Conservation (phyloP, 2,113 vertebrate genomes). For the Oenanthe oenanthe region DNA sequence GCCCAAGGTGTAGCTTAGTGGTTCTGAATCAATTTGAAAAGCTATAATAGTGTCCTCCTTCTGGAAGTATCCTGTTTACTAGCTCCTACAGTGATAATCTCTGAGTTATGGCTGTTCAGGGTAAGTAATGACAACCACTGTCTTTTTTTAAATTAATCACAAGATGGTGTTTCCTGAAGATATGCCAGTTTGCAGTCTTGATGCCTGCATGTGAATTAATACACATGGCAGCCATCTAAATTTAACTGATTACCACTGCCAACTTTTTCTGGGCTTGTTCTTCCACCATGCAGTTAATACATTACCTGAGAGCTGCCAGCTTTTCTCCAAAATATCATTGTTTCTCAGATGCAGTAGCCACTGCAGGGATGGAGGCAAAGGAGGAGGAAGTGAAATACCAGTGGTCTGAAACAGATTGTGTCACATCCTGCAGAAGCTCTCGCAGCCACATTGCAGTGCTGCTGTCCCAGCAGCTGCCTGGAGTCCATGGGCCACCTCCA, state of each 20-base stretch:
- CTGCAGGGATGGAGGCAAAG: not conserved
- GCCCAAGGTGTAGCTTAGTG: not conserved
- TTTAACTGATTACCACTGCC: not conserved
- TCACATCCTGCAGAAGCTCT: not conserved
- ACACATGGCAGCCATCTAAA: not conserved
- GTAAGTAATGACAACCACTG: not conserved
- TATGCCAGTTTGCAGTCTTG: not conserved
- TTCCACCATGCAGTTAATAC: not conserved
- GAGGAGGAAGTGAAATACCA: not conserved
- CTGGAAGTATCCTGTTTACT: slow-evolving; percentile 22
- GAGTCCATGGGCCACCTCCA: not conserved
- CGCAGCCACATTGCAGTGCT: not conserved
- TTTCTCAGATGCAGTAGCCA: not conserved
- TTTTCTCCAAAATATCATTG: not conserved
- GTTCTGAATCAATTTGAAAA: slow-evolving; percentile 18
- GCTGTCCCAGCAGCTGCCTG: not conserved
- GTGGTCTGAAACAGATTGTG: not conserved
- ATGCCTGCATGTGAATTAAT: not conserved
- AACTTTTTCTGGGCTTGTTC: not conserved
- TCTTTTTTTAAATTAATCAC: slow-evolving; percentile 39
- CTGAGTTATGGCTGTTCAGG: slow-evolving; percentile 1
- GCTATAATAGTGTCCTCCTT: not conserved
- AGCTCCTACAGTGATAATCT: not conserved
- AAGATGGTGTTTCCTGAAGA: not conserved
- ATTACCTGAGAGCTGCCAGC: not conserved